These are phyloP conservation scores for Troilus luridus DNA, from an alignment of 2,888 invertebrate genomes.

Conservation along the genomic window DNA sequence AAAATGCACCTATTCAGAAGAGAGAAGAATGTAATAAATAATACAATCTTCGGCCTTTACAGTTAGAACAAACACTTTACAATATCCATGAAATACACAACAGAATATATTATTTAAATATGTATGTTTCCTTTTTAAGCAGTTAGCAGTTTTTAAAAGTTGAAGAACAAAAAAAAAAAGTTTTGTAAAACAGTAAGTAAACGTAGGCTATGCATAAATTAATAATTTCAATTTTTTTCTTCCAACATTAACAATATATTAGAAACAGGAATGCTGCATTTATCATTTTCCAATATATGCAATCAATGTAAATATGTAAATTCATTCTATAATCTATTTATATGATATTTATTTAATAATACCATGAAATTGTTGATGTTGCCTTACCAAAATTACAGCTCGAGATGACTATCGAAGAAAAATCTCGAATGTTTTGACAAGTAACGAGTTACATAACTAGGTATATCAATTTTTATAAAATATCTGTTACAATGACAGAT, in stretches of 20 bases:
- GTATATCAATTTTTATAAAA: neutral
- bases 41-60: neutral
- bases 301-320: neutral
- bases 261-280: neutral
- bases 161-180: neutral
- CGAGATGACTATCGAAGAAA: neutral
- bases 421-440: neutral
- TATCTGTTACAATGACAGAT: neutral
- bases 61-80: neutral
- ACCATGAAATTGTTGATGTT: constrained; percentile 9
- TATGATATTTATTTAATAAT: neutral
- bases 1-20: neutral
- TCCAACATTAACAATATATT: constrained; percentile 7
- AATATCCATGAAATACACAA: neutral
- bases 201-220: neutral
- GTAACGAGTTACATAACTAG: neutral
- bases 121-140: neutral
- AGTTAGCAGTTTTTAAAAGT: neutral
- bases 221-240: neutral
- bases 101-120: neutral
- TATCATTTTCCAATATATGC: neutral
- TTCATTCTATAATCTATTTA: neutral
- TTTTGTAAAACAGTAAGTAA: neutral
- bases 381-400: neutral
- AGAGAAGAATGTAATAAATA: neutral